phyloP scores from a whole-genome alignment of 2,113 vertebrate species.

The Anser cygnoides region DNA sequence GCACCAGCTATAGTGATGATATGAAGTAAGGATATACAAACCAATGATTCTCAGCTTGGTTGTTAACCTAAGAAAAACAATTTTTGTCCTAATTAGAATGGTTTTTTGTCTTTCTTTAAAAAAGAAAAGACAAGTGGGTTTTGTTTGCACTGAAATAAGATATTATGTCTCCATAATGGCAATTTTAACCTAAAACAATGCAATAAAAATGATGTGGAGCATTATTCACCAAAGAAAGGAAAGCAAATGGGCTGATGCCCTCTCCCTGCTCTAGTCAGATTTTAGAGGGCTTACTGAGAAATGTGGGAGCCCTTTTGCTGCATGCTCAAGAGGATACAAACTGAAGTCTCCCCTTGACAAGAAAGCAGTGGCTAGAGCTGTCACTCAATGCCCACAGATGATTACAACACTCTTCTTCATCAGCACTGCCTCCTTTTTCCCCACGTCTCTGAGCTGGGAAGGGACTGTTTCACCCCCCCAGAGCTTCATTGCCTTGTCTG shows the following conservation, averaged over 20 bases:
- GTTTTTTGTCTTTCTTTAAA: neutral
- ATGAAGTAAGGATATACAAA: neutral
- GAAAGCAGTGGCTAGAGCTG: neutral
- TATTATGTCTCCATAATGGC: neutral
- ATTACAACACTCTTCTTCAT: neutral
- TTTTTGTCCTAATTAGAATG: neutral
- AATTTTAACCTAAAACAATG: neutral
- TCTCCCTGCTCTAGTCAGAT: neutral
- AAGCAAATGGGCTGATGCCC: neutral
- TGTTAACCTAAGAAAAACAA: neutral
- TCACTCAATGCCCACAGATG: fast-evolving
- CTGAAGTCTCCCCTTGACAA: neutral
- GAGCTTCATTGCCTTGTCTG: neutral
- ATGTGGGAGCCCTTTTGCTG: neutral
- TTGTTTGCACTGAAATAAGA: neutral
- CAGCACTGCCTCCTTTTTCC: neutral
- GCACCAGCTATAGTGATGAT: neutral
- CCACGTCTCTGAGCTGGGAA: neutral
- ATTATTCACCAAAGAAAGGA: neutral
- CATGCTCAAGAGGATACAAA: neutral
- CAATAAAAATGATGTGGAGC: neutral
- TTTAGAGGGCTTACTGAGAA: neutral
- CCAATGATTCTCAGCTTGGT: neutral
- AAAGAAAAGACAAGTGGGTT: neutral
- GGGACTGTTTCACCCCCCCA: neutral